These are phyloP conservation scores for Drosophila melanosoma DNA, from an alignment of 2,888 invertebrate species.

Conservation along the genomic window DNA sequence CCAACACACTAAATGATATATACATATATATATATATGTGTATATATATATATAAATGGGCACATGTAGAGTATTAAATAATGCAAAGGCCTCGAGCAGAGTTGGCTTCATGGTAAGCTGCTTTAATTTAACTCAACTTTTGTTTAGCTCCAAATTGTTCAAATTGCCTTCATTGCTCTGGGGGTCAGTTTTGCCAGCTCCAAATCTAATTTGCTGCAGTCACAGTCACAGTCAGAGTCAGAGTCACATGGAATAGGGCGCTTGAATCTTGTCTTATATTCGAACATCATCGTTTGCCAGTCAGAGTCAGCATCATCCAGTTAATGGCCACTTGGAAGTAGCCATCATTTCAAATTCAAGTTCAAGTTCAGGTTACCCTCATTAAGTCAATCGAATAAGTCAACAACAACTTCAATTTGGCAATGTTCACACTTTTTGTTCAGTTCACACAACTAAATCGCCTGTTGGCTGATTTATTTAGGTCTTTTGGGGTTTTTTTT, in stretches of 20 bases:
- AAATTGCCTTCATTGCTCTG: conserved; percentile 67
- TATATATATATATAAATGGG: neutral
- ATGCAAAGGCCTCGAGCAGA: conserved; percentile 55
- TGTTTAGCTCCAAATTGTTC: conserved; percentile 53
- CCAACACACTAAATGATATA: conserved; percentile 32
- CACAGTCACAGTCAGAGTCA: conserved; percentile 26
- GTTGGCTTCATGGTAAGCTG: conserved; percentile 71
- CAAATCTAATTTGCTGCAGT: conserved; percentile 66
- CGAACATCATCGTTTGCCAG: conserved; percentile 19
- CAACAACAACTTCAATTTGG: conserved; percentile 60
- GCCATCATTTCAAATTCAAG: conserved; percentile 73
- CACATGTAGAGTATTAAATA: conserved; percentile 11
- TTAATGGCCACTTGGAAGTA: conserved; percentile 17
- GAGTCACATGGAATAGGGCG: conserved; percentile 36
- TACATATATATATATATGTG: neutral
- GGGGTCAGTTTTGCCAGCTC: conserved; percentile 25
- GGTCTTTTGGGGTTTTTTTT: neutral
- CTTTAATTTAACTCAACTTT: conserved; percentile 56
- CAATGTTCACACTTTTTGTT: conserved; percentile 73
- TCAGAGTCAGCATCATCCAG: conserved; percentile 47
- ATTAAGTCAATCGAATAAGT: conserved; percentile 56
- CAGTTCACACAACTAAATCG: conserved; percentile 45
- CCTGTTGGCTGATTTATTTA: conserved; percentile 12
- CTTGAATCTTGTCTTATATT: conserved; percentile 23
- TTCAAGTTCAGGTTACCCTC: conserved; percentile 70